Evolutionary conservation across 2,797 vertebrate species (phyloP), one percentile per base, ranked within the genome.

Genomic region (Chloroceryle inda): DNA sequence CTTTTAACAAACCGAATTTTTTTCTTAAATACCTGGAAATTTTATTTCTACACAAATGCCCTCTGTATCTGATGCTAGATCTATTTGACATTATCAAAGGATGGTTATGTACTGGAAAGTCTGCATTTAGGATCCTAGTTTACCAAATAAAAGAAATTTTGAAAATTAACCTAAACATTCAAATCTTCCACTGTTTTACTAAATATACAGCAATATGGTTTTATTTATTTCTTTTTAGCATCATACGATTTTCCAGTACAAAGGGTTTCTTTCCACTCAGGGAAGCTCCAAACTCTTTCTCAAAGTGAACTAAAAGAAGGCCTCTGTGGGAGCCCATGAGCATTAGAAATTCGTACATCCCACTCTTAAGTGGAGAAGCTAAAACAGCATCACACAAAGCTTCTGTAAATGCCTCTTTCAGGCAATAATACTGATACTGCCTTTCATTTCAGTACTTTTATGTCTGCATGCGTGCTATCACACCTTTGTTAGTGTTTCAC

Each of bases 391-490:
- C 35, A 37, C 58, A 84, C n/a, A 84, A 68, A 66, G 38, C 56
- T 76, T 53, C 77, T 77, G 31, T 33, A 75, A 84, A 63, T 78
- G 67, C 20, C 20, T 77, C 0, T 78, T 88, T 95, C 61, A 73
- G 27, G 58, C 55, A 72, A 21, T 35, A 78, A 83, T 55, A 68
- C 5, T 16, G 22, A 75, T 37, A 11, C 10, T 58, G 66, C 42
- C 31, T 83, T 92, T 92, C 52, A 29, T 10, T 64, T 62, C 64
- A 62, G 62, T 53, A 37, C 29, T 89, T 94, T 50, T 56, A 35
- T 62, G 23, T 42, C 78, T 47, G 27, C 5, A 11, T 11, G 18
- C 74, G n/a, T 55, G 24, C 62, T 84, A 45, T 83, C 47, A 76
- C 50, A 76, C 42, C 69, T 72, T 67, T 56, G 7, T 66, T 49